A percentile compares a stretch with the other conserved stretches of the same genome.
These are phyloP conservation scores for Chaitophorus viminalis DNA, from an alignment of 2,888 invertebrate genomes.

Conservation along the genomic window DNA sequence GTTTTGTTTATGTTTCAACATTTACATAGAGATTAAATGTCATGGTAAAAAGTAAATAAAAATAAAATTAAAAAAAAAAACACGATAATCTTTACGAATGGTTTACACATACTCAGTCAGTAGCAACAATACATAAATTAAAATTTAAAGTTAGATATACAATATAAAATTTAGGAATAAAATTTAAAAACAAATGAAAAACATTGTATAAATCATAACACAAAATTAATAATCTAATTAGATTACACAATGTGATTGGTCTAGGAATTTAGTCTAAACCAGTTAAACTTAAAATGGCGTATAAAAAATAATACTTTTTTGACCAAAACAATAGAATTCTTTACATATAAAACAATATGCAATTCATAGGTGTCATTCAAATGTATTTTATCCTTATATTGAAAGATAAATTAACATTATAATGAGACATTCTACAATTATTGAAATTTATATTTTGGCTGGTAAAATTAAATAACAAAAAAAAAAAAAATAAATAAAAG, in stretches of 20 bases:
- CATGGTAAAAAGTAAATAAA: constrained; percentile 61
- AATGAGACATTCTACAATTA: constrained; percentile 27
- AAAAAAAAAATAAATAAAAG: no score
- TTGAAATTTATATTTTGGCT: constrained; percentile 52
- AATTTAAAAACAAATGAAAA: constrained; percentile 61
- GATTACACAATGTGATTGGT: constrained; percentile 39
- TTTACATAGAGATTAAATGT: constrained; percentile 55
- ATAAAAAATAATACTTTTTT: constrained; percentile 59
- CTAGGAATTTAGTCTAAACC: constrained; percentile 22
- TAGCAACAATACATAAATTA: constrained; percentile 62
- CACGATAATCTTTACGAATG: constrained; percentile 60
- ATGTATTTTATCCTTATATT: constrained; percentile 36
- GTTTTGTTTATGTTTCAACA: constrained; percentile 57
- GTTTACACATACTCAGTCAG: constrained; percentile 61
- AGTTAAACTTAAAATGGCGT: constrained; percentile 40
- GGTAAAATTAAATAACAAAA: constrained; percentile 58
- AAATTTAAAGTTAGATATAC: constrained; percentile 50
- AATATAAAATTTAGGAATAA: constrained; percentile 62
- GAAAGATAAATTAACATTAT: constrained; percentile 47
- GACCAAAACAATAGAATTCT: constrained; percentile 27
- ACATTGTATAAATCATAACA: constrained; percentile 57
- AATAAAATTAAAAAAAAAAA: constrained; percentile 56
- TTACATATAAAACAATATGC: constrained; percentile 22
- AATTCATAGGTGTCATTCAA: constrained; percentile 38
- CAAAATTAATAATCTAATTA: constrained; percentile 47